These are phyloP conservation scores for Sisyra nigra DNA, from an alignment of 2,888 invertebrate genomes.

Conservation along the genomic window DNA sequence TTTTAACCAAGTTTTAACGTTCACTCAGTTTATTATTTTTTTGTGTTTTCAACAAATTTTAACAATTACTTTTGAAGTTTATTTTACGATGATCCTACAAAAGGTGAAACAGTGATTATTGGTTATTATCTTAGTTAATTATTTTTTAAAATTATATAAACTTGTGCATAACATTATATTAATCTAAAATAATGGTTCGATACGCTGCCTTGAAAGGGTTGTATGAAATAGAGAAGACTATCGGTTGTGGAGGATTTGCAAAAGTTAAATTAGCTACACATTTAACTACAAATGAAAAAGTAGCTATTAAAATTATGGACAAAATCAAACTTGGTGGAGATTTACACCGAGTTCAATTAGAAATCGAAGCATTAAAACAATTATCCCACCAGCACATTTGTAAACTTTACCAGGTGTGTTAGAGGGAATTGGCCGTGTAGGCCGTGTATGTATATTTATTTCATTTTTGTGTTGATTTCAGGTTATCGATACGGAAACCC, in stretches of 20 bases:
- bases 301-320: constrained; percentile 72
- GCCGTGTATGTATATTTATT: not conserved
- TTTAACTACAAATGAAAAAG: constrained; percentile 60
- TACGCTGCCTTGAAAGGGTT: constrained; percentile 38
- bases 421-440: no score
- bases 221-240: constrained; percentile 51
- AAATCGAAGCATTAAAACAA: constrained; percentile 55
- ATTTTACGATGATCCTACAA: no score
- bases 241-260: constrained; percentile 63
- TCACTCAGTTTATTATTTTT: no score
- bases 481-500: constrained; percentile 56
- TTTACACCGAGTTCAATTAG: constrained; percentile 50
- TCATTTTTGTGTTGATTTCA: constrained; percentile 11
- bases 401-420: constrained; percentile 46
- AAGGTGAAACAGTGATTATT: no score
- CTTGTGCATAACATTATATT: no score
- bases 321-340: constrained; percentile 56
- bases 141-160: no score
- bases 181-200: constrained; percentile 26
- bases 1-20: no score
- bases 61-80: no score
- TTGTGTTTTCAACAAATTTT: not conserved
- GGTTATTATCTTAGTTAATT: no score
- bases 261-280: constrained; percentile 69
- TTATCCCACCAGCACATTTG: constrained; percentile 59